These are phyloP conservation scores for Atta texana DNA, from an alignment of 1,140 invertebrate species.

Conservation along the genomic window DNA sequence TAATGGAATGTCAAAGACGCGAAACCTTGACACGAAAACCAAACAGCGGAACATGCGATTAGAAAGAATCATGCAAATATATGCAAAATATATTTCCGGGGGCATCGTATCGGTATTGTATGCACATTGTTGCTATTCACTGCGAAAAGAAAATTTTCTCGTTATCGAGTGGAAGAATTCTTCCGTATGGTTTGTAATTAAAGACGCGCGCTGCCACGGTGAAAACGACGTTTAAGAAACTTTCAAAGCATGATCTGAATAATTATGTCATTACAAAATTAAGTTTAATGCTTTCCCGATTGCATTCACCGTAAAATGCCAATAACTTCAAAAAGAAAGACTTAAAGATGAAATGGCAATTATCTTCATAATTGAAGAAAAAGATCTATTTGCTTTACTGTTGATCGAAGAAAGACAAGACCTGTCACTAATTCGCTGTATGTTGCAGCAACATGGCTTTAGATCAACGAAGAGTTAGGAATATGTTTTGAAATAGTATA, in stretches of 20 bases:
- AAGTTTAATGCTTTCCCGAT: conserved; percentile 23
- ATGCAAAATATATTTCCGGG: conserved; percentile 50
- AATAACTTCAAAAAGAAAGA: conserved; percentile 3
- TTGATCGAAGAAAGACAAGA: background rate
- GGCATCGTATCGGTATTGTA: background rate
- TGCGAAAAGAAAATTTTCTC: conserved; percentile 31
- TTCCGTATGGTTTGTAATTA: conserved; percentile 17
- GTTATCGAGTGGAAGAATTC: background rate
- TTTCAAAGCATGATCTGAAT: conserved; percentile 32
- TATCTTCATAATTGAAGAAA: conserved; percentile 23
- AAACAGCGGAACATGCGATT: conserved; percentile 14
- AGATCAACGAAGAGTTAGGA: background rate
- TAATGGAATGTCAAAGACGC: conserved; percentile 38
- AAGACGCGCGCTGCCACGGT: background rate
- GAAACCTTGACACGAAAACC: conserved; percentile 38
- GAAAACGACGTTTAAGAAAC: background rate
- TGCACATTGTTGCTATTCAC: conserved; percentile 22
- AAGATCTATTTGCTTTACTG: conserved; percentile 15
- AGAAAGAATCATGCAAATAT: conserved; percentile 26
- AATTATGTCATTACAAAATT: conserved; percentile 1
- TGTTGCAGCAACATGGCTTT: background rate
- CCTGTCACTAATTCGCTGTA: background rate
- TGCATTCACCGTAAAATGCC: conserved; percentile 38
- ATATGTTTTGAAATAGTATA: background rate
- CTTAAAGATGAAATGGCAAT: background rate